Evolutionary conservation across 2,797 vertebrate genomes (phyloP).

Genomic region (Steatocranus sp.): DNA sequence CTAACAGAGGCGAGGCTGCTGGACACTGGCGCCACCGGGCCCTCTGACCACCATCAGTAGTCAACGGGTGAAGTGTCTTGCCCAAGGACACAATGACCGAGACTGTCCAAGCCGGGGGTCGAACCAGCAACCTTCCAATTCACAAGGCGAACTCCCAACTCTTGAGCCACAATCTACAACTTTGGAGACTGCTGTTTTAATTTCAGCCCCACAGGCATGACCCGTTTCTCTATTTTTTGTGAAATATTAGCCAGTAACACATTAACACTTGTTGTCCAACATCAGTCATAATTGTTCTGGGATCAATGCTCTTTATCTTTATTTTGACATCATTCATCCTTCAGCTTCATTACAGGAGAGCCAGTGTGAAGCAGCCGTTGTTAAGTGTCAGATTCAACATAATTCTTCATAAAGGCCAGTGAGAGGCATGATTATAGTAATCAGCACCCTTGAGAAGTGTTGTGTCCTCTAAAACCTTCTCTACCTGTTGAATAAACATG

Average conservation of each 20-base stretch:
- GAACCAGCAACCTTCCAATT: accelerated
- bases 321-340: background rate
- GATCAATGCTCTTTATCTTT: background rate
- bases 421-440: conserved; percentile 52
- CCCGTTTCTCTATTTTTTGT: background rate
- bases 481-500: conserved; percentile 15
- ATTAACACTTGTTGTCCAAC: background rate
- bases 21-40: background rate
- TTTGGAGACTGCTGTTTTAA: background rate
- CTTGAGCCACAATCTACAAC: background rate
- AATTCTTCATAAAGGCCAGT: conserved; percentile 11
- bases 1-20: accelerated
- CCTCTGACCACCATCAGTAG: background rate
- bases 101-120: background rate
- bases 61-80: background rate
- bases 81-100: background rate
- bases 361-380: background rate
- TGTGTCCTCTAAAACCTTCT: background rate
- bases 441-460: conserved; percentile 21
- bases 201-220: background rate
- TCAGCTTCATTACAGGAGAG: background rate
- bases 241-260: background rate
- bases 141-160: background rate
- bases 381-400: background rate
- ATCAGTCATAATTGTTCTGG: background rate